phyloP scores from a whole-genome alignment of 2,888 invertebrate genomes.

The Sisyra nigra region DNA sequence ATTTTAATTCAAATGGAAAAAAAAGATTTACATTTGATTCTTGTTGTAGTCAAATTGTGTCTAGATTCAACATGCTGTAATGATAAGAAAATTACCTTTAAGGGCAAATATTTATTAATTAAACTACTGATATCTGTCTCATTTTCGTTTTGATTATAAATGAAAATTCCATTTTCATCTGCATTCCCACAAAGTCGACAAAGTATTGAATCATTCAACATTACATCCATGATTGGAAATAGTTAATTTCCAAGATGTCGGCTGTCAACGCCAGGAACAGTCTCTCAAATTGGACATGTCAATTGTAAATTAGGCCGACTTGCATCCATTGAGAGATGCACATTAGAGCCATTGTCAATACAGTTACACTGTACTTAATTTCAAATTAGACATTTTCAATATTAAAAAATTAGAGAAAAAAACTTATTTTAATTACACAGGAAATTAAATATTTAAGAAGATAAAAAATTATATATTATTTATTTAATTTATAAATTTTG shows the following conservation, averaged over 20 bases:
- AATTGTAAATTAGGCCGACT: too few relatives aligned
- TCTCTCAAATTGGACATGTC: too few relatives aligned
- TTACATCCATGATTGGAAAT: conserved; percentile 14
- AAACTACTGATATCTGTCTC: conserved; percentile 43
- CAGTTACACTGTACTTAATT: too few relatives aligned
- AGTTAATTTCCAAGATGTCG: conserved; percentile 6
- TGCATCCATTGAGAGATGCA: too few relatives aligned
- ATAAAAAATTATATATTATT: too few relatives aligned
- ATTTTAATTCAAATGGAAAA: background rate
- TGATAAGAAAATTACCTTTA: conserved; percentile 39
- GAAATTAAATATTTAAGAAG: too few relatives aligned
- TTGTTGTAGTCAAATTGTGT: conserved; percentile 23
- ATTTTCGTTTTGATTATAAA: conserved; percentile 41
- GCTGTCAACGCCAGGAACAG: background rate
- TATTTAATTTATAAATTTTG: too few relatives aligned
- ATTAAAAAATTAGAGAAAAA: too few relatives aligned
- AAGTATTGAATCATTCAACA: conserved; percentile 48
- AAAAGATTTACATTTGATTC: conserved; percentile 20
- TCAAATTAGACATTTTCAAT: too few relatives aligned
- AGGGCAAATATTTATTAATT: conserved; percentile 56
- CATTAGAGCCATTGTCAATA: too few relatives aligned
- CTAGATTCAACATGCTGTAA: conserved; percentile 21
- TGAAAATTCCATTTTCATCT: conserved; percentile 48
- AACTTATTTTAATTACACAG: too few relatives aligned
- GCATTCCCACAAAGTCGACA: conserved; percentile 64